Conservation (phyloP, 2,888 invertebrate genomes). For the Melanargia galathea region DNA sequence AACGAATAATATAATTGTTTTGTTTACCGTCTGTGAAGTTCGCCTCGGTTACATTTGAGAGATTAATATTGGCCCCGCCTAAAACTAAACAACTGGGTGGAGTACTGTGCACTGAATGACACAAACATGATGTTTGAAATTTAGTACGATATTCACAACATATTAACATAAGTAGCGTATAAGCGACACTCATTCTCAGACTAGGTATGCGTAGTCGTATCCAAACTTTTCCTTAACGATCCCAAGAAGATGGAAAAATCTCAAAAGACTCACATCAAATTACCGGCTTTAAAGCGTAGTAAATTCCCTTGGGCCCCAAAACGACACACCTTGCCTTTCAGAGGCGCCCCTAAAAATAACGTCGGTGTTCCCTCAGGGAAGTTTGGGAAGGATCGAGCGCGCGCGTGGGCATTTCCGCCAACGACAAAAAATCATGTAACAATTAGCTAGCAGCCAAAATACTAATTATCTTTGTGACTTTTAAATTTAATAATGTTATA, state of each 20-base stretch:
- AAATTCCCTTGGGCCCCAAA: constrained; percentile 67
- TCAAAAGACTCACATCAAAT: constrained; percentile 80
- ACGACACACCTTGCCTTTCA: constrained; percentile 80
- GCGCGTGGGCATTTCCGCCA: too few relatives aligned
- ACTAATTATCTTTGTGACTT: too few relatives aligned
- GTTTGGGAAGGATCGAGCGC: constrained; percentile 70
- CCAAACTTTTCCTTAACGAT: constrained; percentile 73
- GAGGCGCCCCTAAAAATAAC: constrained; percentile 72
- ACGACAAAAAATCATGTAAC: too few relatives aligned
- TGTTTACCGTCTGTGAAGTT: constrained; percentile 11
- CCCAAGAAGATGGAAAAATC: constrained; percentile 78
- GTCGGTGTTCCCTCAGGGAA: constrained; percentile 76
- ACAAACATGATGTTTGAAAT: constrained; percentile 63
- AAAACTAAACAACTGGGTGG: constrained; percentile 20
- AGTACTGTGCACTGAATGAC: constrained; percentile 52
- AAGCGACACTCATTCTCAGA: constrained; percentile 73
- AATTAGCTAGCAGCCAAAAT: too few relatives aligned
- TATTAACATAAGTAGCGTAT: constrained; percentile 79
- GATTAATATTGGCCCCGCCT: background rate
- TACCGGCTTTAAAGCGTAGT: constrained; percentile 79
- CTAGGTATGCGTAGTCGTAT: constrained; percentile 77
- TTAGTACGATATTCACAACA: constrained; percentile 77
- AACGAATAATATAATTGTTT: constrained; percentile 28
- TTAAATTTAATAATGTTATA: too few relatives aligned
- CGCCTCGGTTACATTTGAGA: background rate